Evolutionary conservation across 2,113 vertebrate species (phyloP).

Genomic region (Conger conger): DNA sequence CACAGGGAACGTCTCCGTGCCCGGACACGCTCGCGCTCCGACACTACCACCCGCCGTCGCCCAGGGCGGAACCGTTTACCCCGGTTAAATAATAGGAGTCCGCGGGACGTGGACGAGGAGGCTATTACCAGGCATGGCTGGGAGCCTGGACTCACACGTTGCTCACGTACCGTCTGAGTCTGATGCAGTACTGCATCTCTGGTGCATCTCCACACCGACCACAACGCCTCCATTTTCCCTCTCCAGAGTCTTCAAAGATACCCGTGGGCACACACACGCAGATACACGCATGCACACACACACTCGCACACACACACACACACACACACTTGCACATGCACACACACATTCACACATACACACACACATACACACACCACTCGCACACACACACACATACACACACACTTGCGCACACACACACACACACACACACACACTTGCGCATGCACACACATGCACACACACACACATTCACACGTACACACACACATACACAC

Average conservation of each 20-base stretch:
- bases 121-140: not conserved
- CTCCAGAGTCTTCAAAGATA: not conserved
- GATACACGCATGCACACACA: not conserved
- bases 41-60: not conserved
- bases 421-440: slow-evolving; percentile 21
- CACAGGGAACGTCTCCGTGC: not conserved
- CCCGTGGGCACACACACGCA: no score
- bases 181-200: not conserved
- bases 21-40: not conserved
- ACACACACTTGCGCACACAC: not conserved
- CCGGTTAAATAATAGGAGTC: not conserved
- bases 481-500: not conserved
- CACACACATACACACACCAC: no score
- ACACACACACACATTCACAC: not conserved
- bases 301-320: no score
- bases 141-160: not conserved
- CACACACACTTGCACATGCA: not conserved
- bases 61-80: not conserved
- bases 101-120: not conserved
- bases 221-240: not conserved
- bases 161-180: not conserved
- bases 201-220: not conserved
- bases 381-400: not conserved
- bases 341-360: not conserved
- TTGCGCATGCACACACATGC: not conserved